A percentile compares a stretch with the other conserved stretches of the same genome.
These are phyloP conservation scores for Cromileptes altivelis DNA, from an alignment of 2,113 vertebrate species.

Conservation along the genomic window DNA sequence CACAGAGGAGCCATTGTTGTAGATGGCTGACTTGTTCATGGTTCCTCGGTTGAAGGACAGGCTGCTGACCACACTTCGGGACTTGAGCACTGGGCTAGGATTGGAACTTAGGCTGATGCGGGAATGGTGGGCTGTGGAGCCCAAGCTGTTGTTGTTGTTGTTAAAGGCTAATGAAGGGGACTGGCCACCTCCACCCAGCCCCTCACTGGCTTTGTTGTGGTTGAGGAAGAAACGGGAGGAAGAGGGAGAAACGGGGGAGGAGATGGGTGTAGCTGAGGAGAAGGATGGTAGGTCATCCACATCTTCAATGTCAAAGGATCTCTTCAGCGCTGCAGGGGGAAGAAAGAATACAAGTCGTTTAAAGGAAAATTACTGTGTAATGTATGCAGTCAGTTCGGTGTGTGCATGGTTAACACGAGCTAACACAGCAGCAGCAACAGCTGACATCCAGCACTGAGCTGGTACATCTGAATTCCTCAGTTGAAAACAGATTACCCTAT, in stretches of 20 bases:
- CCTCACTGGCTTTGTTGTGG: slow-evolving; percentile 73
- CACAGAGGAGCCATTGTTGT: slow-evolving; percentile 72
- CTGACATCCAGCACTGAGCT: no score
- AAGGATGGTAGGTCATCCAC: slow-evolving; percentile 79
- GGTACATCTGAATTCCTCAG: no score
- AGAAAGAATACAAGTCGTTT: slow-evolving; percentile 16
- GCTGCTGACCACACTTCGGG: slow-evolving; percentile 74
- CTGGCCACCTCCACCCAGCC: slow-evolving; percentile 35
- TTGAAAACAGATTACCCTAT: no score
- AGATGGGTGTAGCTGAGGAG: slow-evolving; percentile 72
- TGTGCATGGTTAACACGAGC: no score
- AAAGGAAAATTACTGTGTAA: no score
- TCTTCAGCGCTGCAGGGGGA: slow-evolving; percentile 87
- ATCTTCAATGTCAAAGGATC: slow-evolving; percentile 90
- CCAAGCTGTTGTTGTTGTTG: slow-evolving; percentile 48
- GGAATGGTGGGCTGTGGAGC: slow-evolving; percentile 70
- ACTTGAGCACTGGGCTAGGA: slow-evolving; percentile 75
- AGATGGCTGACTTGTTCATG: slow-evolving; percentile 66
- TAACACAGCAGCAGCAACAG: no score
- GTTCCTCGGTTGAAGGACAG: slow-evolving; percentile 85
- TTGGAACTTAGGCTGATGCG: slow-evolving; percentile 64
- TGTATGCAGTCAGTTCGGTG: no score
- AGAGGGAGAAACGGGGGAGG: slow-evolving; percentile 70
- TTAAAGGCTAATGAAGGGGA: slow-evolving; percentile 53
- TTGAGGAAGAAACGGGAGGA: slow-evolving; percentile 61